Evolutionary conservation across 1,140 invertebrate genomes (phyloP).

Genomic region (Colletes gigas): DNA sequence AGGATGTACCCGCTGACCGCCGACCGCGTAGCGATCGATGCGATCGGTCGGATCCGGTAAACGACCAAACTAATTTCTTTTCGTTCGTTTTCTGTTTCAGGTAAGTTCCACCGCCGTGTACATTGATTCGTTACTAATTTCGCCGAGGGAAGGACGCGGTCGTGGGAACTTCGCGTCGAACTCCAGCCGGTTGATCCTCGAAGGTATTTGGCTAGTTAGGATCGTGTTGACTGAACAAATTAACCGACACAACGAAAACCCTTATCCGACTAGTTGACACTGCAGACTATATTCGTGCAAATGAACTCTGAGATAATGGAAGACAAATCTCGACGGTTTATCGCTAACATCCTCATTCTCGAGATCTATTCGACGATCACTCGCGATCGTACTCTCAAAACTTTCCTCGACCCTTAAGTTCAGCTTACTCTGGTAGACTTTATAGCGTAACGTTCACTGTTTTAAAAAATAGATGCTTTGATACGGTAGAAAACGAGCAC

Average conservation of each 20-base stretch:
- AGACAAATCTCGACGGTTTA: no score
- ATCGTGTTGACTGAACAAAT: conserved; percentile 11
- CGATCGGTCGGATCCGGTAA: conserved; percentile 17
- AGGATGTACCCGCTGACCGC: no score
- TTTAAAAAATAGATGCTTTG: no score
- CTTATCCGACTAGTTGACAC: conserved; percentile 4
- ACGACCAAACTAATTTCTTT: neutral
- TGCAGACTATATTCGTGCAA: conserved; percentile 7
- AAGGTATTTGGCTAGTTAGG: conserved; percentile 22
- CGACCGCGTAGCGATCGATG: neutral
- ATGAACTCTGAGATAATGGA: neutral
- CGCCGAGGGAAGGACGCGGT: neutral
- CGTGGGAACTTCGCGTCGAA: conserved; percentile 22
- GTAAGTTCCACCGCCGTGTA: conserved; percentile 2
- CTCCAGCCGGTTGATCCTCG: neutral
- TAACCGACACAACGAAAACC: conserved; percentile 25
- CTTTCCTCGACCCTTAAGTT: no score
- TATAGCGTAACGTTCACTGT: no score
- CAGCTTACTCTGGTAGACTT: no score
- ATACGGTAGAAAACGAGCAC: no score
- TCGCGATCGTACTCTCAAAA: neutral
- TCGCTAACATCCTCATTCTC: no score
- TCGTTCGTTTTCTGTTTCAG: neutral
- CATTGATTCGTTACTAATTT: conserved; percentile 16
- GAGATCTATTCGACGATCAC: neutral